Base-by-base conservation (phyloP, 2,888 invertebrate species). In the Lasioglossum marginatum region DNA sequence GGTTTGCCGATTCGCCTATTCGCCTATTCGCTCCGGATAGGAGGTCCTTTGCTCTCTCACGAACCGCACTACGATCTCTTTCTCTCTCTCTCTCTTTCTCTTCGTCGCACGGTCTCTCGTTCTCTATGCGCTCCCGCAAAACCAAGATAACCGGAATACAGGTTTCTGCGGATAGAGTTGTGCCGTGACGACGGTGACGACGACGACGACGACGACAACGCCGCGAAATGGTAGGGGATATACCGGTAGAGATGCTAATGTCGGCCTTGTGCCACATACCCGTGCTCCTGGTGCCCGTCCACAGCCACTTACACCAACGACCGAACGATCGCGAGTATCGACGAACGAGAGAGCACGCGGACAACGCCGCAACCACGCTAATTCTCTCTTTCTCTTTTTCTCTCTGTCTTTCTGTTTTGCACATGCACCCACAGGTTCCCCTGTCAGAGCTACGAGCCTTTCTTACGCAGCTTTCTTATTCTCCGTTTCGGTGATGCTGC, bases 181-280 rank as follows among this genome's bases (percentile, higher is more conserved):
- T 93, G 94, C 91, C 89, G 91, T 89, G 89, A 89, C 89, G 88
- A 87, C 88, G 87, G 79, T 87, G 37, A 68, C 68, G 77, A 63
- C 86, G 86, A 75, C 75, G 63, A 63, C 63, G 88, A 87, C 88
- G 87, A 81, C 88, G 89, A 89, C 89, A 87, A 87, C 88, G 87
- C 75, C 88, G 91, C 82, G 88, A 91, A 92, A 91, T 93, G 91
- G 94, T 93, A 93, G 93, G 93, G 93, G 92, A 92, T 93, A 93
- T 94, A 95, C 95, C 95, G 95, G 95, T 95, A 95, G 95, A 95
- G 95, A 95, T 95, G 95, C 94, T 95, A 95, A 95, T 95, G 93
- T 91, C 94, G 95, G 95, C 95, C 95, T 95, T 95, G 95, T 95
- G 94, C 95, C 93, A 95, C 93, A 95, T 95, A 94, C 90, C 90